Evolutionary conservation across 92 coral and sea anemone genomes (phyloP).

Genomic region (Pocillopora meandrina): DNA sequence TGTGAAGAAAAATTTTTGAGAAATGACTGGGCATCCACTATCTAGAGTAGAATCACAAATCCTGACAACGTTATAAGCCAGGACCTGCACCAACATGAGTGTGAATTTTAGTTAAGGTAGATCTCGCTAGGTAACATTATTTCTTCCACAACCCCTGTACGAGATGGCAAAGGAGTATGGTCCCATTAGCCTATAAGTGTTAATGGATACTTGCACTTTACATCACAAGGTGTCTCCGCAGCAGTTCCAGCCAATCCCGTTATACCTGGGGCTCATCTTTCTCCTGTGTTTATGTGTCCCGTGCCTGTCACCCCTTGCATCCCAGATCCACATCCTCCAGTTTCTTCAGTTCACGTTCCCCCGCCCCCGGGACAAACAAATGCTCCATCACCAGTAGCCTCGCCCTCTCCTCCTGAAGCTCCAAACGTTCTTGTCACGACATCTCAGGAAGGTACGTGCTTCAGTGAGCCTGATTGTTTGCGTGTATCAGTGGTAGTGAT

Average conservation of each 20-base stretch:
- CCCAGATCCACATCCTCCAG: not conserved
- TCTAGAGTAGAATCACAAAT: too few species aligned
- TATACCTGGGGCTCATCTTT: not conserved
- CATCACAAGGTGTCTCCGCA: not conserved
- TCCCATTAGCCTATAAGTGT: too few species aligned
- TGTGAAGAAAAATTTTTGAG: too few species aligned
- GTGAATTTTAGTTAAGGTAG: too few species aligned
- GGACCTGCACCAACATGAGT: too few species aligned
- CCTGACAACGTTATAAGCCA: too few species aligned
- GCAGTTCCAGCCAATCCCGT: not conserved
- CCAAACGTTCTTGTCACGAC: not conserved
- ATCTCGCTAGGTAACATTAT: too few species aligned
- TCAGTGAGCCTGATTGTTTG: too few species aligned
- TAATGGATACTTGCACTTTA: not conserved
- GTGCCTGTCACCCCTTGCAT: constrained; percentile 3
- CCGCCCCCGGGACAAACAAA: not conserved
- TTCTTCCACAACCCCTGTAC: too few species aligned
- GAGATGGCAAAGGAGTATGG: too few species aligned
- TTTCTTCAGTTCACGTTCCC: not conserved
- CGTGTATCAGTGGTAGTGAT: too few species aligned
- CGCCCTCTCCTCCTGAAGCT: not conserved
- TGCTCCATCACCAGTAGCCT: not conserved
- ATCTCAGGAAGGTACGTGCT: not conserved
- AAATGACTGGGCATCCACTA: too few species aligned
- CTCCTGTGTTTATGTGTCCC: not conserved